Conservation (phyloP, 2,888 invertebrate genomes). For the Drosophila gaucha region DNA sequence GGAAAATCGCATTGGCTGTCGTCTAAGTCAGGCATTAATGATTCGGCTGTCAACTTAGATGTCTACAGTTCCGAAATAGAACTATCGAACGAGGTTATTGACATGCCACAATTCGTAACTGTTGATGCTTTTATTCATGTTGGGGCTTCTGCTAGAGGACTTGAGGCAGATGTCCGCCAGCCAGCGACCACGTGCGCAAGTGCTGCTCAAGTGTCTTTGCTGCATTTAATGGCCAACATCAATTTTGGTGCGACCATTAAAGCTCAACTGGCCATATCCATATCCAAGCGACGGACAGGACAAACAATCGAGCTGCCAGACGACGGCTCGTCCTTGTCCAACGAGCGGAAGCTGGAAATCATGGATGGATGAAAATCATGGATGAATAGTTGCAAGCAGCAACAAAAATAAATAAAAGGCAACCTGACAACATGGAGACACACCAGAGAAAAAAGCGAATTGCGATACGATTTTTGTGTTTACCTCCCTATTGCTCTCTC, state of each 20-base stretch:
- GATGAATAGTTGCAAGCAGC: constrained; percentile 34
- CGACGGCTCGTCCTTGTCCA: constrained; percentile 52
- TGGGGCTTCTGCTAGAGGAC: background rate
- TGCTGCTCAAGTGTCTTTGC: constrained; percentile 37
- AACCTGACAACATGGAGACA: constrained; percentile 39
- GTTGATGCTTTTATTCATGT: constrained; percentile 9
- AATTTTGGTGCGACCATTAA: constrained; percentile 62
- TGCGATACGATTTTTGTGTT: constrained; percentile 27
- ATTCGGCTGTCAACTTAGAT: constrained; percentile 46
- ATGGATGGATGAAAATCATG: constrained; percentile 52
- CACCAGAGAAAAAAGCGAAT: constrained; percentile 31
- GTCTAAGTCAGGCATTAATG: constrained; percentile 53
- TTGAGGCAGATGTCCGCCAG: constrained; percentile 12
- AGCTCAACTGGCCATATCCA: constrained; percentile 55
- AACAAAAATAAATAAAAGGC: constrained; percentile 11
- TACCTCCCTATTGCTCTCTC: background rate
- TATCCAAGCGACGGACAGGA: constrained; percentile 21
- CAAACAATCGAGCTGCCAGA: constrained; percentile 16
- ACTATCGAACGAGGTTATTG: constrained; percentile 60
- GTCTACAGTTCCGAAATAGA: constrained; percentile 27
- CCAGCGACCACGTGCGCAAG: constrained; percentile 9
- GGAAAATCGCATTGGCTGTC: constrained; percentile 62
- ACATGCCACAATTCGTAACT: constrained; percentile 36
- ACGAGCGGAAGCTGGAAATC: constrained; percentile 57
- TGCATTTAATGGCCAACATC: constrained; percentile 68